These are phyloP conservation scores for Paramisgurnus dabryanus DNA, from an alignment of 2,113 vertebrate genomes.

Conservation along the genomic window DNA sequence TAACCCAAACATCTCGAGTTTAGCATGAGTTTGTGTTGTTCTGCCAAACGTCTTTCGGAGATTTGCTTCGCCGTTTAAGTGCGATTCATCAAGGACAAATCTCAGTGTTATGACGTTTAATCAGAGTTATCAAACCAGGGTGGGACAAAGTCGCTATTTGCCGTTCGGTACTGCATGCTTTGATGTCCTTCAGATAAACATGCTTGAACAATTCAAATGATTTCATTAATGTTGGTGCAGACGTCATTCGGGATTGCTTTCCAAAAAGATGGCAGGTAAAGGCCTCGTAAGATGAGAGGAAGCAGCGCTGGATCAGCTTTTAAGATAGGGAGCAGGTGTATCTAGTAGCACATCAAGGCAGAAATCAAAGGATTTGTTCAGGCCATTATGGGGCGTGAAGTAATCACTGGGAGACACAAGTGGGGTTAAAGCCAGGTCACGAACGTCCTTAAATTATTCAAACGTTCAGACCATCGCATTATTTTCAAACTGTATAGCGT, in stretches of 20 bases:
- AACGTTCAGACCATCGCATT: no score
- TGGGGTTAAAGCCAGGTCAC: conserved; percentile 22
- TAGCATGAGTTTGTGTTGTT: conserved; percentile 59
- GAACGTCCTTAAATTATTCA: not conserved
- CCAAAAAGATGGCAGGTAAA: conserved; percentile 9
- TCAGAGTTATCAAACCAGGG: conserved; percentile 57
- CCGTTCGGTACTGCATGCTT: conserved; percentile 58
- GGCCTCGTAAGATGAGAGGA: not conserved
- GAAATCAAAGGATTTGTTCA: conserved; percentile 41
- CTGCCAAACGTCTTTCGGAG: conserved; percentile 58
- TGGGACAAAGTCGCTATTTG: conserved; percentile 47
- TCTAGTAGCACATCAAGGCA: conserved; percentile 11
- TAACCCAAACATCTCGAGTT: conserved; percentile 59
- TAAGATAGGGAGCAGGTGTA: not conserved
- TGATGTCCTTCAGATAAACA: conserved; percentile 68
- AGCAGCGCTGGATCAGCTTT: not conserved
- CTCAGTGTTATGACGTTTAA: conserved; percentile 61
- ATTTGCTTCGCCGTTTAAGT: conserved; percentile 52
- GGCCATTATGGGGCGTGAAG: not conserved
- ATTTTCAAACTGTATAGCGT: no score
- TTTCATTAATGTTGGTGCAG: conserved; percentile 58
- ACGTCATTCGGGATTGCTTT: conserved; percentile 57
- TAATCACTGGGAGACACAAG: not conserved
- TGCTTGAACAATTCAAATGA: conserved; percentile 66
- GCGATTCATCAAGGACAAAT: conserved; percentile 55